A percentile compares a stretch with the other conserved stretches of the same genome.
Conservation (phyloP, 2,113 vertebrate genomes). For the Nesogale talazaci region DNA sequence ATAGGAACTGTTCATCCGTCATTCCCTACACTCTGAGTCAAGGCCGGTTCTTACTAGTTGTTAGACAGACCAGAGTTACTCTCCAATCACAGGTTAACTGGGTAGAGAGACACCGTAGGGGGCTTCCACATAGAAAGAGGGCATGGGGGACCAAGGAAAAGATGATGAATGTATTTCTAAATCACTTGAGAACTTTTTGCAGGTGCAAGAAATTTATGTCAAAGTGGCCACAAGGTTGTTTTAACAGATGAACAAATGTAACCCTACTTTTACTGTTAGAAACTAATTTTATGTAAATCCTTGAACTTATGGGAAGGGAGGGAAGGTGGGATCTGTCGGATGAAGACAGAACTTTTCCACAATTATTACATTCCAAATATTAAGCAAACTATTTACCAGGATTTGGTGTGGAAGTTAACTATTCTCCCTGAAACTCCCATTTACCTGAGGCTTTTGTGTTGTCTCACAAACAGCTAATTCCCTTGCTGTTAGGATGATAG, state of each 20-base stretch:
- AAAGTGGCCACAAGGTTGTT: constrained; percentile 81
- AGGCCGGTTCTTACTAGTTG: neutral
- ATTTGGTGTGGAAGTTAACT: too few relatives aligned
- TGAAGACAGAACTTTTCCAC: too few relatives aligned
- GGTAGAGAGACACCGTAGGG: constrained; percentile 17
- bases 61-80: neutral
- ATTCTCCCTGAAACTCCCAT: too few relatives aligned
- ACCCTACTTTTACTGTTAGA: constrained; percentile 90
- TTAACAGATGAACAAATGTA: constrained; percentile 87
- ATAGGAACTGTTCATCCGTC: neutral
- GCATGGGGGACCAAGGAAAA: constrained; percentile 53
- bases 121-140: constrained; percentile 12
- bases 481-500: too few relatives aligned
- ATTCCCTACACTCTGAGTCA: constrained; percentile 14
- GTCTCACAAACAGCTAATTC: too few relatives aligned
- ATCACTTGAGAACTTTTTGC: constrained; percentile 72
- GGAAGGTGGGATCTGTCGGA: constrained; percentile 68
- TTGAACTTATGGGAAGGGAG: constrained; percentile 76
- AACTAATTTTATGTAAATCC: constrained; percentile 87
- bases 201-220: constrained; percentile 75
- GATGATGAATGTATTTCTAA: constrained; percentile 73
- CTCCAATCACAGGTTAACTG: neutral
- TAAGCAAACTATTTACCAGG: too few relatives aligned
- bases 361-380: too few relatives aligned
- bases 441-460: too few relatives aligned